Conservation (phyloP, 2,797 vertebrate genomes). For the Notoglanidium macrostoma region DNA sequence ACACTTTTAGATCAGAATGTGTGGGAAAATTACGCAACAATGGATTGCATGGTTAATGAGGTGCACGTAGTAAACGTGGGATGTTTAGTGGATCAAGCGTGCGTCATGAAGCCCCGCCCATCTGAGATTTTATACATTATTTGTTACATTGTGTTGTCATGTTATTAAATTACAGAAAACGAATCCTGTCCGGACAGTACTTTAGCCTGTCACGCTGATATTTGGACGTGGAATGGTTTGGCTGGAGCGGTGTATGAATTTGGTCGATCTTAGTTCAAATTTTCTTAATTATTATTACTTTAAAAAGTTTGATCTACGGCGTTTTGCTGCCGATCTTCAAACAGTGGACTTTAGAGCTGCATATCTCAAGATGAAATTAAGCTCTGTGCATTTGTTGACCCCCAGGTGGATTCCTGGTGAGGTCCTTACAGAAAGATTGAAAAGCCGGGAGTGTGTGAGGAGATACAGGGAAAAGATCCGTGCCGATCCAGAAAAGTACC, state of each 20-base stretch:
- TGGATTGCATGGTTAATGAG: not conserved
- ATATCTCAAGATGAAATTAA: not conserved
- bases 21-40: not conserved
- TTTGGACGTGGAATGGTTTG: not conserved
- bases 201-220: not conserved
- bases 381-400: not conserved
- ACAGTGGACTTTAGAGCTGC: not conserved
- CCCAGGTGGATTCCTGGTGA: slow-evolving; percentile 2
- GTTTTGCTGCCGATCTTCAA: not conserved
- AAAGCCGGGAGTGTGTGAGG: slow-evolving; percentile 52
- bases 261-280: not conserved
- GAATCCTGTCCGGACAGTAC: not conserved
- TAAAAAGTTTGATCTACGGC: not conserved
- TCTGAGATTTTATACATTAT: too few species aligned
- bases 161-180: not conserved
- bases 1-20: not conserved
- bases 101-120: not conserved
- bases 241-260: not conserved
- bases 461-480: slow-evolving; percentile 55
- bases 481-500: slow-evolving; percentile 49
- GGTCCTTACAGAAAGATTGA: slow-evolving; percentile 50
- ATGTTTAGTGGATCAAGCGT: not conserved
- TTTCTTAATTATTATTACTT: not conserved
- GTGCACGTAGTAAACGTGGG: not conserved
- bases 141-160: not conserved